Conservation (phyloP, 2,797 vertebrate species). For the Distichodus sexfasciatus region DNA sequence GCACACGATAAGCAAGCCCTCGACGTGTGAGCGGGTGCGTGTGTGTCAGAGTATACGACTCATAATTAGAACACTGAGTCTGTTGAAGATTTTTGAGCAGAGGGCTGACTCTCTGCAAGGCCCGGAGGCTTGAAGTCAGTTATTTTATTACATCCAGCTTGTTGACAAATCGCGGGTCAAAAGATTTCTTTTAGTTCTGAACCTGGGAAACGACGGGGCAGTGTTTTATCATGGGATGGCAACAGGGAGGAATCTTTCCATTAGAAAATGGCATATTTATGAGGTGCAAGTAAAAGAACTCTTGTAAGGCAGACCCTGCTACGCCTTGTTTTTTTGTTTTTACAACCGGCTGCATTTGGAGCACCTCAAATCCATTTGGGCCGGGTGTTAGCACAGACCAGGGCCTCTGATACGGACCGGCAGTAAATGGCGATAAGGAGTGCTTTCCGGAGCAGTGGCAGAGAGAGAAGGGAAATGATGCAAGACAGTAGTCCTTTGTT, state of each 20-base stretch:
- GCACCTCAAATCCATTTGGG: slow-evolving; percentile 44
- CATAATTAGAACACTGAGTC: slow-evolving; percentile 15
- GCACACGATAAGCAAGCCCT: slow-evolving; percentile 52
- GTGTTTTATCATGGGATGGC: slow-evolving; percentile 27
- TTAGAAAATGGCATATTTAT: slow-evolving; percentile 44
- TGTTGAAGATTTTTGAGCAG: slow-evolving; percentile 21
- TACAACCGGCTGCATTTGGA: slow-evolving; percentile 40
- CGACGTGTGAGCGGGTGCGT: slow-evolving; percentile 34
- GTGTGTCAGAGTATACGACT: slow-evolving; percentile 57
- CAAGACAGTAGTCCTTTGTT: slow-evolving; percentile 82
- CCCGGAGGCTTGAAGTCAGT: background rate
- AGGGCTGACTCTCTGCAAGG: slow-evolving; percentile 57
- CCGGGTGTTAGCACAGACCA: slow-evolving; percentile 49
- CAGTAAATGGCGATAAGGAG: slow-evolving; percentile 75
- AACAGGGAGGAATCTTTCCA: slow-evolving; percentile 40
- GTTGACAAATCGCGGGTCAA: slow-evolving; percentile 1
- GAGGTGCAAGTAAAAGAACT: slow-evolving; percentile 17
- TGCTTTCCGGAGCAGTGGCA: slow-evolving; percentile 58
- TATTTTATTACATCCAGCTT: background rate
- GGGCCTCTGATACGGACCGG: slow-evolving; percentile 46
- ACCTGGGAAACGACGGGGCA: background rate
- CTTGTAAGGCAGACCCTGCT: slow-evolving; percentile 23
- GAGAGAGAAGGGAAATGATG: slow-evolving; percentile 66
- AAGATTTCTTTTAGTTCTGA: slow-evolving; percentile 15
- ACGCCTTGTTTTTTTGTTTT: no score